Percentiles rank a stretch among this genome's conserved stretches.
Conservation (phyloP, 2,797 vertebrate species). For the Alectoris magna region DNA sequence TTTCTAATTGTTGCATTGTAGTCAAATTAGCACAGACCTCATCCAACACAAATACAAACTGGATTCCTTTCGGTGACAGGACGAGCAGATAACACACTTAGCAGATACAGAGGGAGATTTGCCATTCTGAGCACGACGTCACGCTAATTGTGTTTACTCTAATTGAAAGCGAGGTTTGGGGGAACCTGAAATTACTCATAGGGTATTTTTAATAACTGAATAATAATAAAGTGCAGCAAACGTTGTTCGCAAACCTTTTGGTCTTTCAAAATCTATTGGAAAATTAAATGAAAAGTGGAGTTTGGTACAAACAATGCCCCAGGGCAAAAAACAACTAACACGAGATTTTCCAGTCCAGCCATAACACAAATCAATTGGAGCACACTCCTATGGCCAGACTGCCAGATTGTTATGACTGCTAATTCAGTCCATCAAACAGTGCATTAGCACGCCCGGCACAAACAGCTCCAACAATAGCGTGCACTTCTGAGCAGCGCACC, state of each 20-base stretch:
- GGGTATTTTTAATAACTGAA: slow-evolving; percentile 79
- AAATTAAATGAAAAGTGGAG: slow-evolving; percentile 83
- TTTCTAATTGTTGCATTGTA: slow-evolving; percentile 67
- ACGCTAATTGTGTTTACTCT: slow-evolving; percentile 86
- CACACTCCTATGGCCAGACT: slow-evolving; percentile 80
- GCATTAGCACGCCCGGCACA: slow-evolving; percentile 80
- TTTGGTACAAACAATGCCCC: slow-evolving; percentile 81
- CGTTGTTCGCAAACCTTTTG: slow-evolving; percentile 79
- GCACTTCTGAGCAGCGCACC: slow-evolving; percentile 67
- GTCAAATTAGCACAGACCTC: slow-evolving; percentile 65
- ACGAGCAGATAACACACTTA: slow-evolving; percentile 79
- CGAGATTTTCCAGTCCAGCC: slow-evolving; percentile 83
- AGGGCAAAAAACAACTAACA: slow-evolving; percentile 82
- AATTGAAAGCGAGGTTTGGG: slow-evolving; percentile 83
- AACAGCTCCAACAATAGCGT: slow-evolving; percentile 76
- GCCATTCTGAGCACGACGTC: slow-evolving; percentile 81
- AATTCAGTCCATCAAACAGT: slow-evolving; percentile 83
- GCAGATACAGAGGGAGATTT: slow-evolving; percentile 81
- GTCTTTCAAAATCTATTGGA: slow-evolving; percentile 79
- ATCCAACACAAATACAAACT: slow-evolving; percentile 69
- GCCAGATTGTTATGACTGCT: slow-evolving; percentile 84
- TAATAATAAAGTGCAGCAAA: slow-evolving; percentile 79
- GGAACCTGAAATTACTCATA: slow-evolving; percentile 81
- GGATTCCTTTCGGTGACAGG: slow-evolving; percentile 76
- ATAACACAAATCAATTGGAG: slow-evolving; percentile 82